Evolutionary conservation across 2,888 invertebrate genomes (phyloP), one percentile per base, ranked within the genome.

Genomic region (Nemoura dubitans): DNA sequence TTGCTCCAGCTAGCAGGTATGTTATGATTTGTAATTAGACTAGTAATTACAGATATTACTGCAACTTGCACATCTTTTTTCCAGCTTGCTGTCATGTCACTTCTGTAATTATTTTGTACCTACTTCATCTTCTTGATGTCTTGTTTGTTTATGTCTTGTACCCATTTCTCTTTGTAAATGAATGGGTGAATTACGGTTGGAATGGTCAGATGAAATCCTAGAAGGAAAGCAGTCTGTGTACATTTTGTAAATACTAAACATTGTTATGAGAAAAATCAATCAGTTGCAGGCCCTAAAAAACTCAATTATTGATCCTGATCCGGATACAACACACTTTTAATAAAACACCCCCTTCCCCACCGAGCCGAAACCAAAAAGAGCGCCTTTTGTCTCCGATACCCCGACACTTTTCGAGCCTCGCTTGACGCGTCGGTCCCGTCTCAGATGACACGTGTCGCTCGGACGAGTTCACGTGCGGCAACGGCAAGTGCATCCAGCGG

Each of bases 401-500:
- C n/a, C n/a, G n/a, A n/a, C n/a, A n/a, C n/a, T n/a, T n/a, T n/a
- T n/a, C n/a, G n/a, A n/a, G n/a, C 36, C 5, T 36, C 36, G 36
- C 36, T 36, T 36, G 36, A 36, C 36, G 5, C 10, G 36, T 36
- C 36, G 36, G 0, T 28, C 14, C n/a, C 82, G 10, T 25, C 89
- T 78, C 90, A 97, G 97, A 97, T 93, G 96, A 96, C 91, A 98
- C 98, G 28, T 98, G 98, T 92, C 95, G 97, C 89, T 94, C 96
- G 86, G 97, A 97, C 91, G 97, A 98, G 92, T 98, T 98, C 91
- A 97, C 97, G n/a, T 98, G 98, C 92, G 94, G 94, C 86, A 97
- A 97, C 91, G 96, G 97, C 87, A 96, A 96, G 90, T 98, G 98
- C 91, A 97, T 98, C 90, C 97, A 97, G 90, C 94, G 95, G 89